Conservation (phyloP, 2,888 invertebrate species). For the Osedax frankpressi region DNA sequence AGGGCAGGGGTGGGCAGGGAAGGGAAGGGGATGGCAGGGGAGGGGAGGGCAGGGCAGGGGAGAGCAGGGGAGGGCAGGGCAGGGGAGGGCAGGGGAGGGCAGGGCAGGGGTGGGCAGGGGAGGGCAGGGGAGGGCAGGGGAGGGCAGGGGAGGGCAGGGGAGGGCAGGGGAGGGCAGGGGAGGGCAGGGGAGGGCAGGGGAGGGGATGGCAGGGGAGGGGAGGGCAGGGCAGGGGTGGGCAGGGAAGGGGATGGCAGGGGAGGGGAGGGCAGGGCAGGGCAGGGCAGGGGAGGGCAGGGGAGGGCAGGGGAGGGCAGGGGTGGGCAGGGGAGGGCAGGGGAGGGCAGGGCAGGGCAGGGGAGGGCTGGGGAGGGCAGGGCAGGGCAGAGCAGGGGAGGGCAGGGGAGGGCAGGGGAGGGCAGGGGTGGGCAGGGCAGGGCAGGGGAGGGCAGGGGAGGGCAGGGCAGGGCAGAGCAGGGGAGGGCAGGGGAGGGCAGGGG, state of each 20-base stretch:
- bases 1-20: not conserved
- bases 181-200: conserved; percentile 10
- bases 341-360: not conserved
- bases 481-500: not conserved
- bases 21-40: not conserved
- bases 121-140: not conserved
- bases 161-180: conserved; percentile 8
- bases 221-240: not conserved
- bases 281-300: conserved; percentile 4
- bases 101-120: conserved; percentile 4
- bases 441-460: not conserved
- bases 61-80: too few relatives aligned
- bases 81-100: not conserved
- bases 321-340: conserved; percentile 4
- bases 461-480: not conserved
- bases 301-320: conserved; percentile 4
- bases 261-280: conserved; percentile 3
- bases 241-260: not conserved
- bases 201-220: too few relatives aligned
- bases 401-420: conserved; percentile 2
- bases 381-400: not conserved
- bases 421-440: not conserved
- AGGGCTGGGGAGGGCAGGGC: not conserved
- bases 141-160: not conserved
- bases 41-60: not conserved